Evolutionary conservation across 2,113 vertebrate species (phyloP).

Genomic region (Tiliqua scincoides): DNA sequence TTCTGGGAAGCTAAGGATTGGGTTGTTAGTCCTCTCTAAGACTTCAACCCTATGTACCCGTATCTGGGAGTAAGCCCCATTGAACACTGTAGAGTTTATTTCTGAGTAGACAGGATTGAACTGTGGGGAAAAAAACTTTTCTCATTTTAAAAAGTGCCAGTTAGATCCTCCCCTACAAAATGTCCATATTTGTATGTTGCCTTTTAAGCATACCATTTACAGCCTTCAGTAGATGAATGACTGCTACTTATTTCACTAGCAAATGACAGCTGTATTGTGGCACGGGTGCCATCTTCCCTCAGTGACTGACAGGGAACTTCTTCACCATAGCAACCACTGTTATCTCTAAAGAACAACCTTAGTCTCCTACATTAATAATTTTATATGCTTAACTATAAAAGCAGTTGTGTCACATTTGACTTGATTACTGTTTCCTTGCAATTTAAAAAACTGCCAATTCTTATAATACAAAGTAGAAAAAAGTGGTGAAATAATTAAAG

Average conservation of each 20-base stretch:
- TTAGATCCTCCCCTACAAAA: neutral
- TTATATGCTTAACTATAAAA: slow-evolving; percentile 69
- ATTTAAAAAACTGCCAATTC: neutral
- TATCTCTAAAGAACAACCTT: slow-evolving; percentile 74
- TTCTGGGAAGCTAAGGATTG: too few species aligned
- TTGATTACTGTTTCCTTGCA: too few species aligned
- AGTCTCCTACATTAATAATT: slow-evolving; percentile 70
- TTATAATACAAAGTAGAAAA: slow-evolving; percentile 55
- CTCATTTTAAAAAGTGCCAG: accelerated
- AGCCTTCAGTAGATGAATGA: slow-evolving; percentile 33
- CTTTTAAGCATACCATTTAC: neutral
- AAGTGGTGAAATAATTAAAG: slow-evolving; percentile 63
- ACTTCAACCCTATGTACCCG: too few species aligned
- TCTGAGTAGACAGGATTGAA: neutral
- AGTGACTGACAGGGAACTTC: slow-evolving; percentile 72
- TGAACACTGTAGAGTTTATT: too few species aligned
- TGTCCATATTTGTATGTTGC: slow-evolving; percentile 16
- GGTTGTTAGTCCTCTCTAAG: too few species aligned
- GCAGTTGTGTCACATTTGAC: slow-evolving; percentile 55
- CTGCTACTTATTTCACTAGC: slow-evolving; percentile 56
- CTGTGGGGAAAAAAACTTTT: neutral
- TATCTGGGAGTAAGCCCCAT: too few species aligned
- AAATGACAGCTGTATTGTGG: slow-evolving; percentile 57
- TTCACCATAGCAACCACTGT: slow-evolving; percentile 75
- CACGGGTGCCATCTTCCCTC: slow-evolving; percentile 61